Conservation (phyloP, 2,888 invertebrate genomes). For the Andrena chrysosceles region DNA sequence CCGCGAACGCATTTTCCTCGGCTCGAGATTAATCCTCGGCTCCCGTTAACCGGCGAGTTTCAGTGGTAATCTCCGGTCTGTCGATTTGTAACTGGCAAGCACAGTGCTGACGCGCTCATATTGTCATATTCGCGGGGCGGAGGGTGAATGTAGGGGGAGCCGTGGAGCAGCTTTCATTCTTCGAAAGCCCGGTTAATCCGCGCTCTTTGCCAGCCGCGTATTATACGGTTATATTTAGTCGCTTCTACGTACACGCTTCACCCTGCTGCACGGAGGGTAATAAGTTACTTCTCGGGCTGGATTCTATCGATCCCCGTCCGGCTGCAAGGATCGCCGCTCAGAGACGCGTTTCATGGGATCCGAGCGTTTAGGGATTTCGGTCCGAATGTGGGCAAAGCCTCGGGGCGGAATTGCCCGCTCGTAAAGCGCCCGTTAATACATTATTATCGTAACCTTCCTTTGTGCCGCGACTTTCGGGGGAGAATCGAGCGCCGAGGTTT, state of each 20-base stretch:
- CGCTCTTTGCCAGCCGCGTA: conserved; percentile 46
- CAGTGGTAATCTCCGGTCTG: conserved; percentile 18
- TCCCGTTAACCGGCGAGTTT: conserved; percentile 30
- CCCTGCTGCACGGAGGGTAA: conserved; percentile 22
- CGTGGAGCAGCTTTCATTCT: conserved; percentile 26
- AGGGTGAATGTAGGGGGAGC: conserved; percentile 21
- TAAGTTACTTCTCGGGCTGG: conserved; percentile 50
- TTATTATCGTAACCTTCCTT: conserved; percentile 36
- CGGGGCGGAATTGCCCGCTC: conserved; percentile 34
- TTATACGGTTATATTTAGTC: conserved; percentile 36
- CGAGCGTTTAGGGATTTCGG: conserved; percentile 54
- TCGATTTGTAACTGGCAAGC: conserved; percentile 24
- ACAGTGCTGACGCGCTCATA: not conserved
- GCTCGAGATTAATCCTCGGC: not conserved
- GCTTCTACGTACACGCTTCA: not conserved
- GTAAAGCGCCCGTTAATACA: conserved; percentile 55
- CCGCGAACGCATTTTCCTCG: not conserved
- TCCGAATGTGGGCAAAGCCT: conserved; percentile 39
- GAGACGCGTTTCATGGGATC: conserved; percentile 61
- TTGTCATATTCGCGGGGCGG: conserved; percentile 12
- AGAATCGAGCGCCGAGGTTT: not conserved
- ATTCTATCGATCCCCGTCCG: conserved; percentile 43
- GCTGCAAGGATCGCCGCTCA: conserved; percentile 16
- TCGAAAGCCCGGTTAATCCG: conserved; percentile 53
- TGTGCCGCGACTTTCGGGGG: conserved; percentile 10